Base-by-base conservation (phyloP, 2,888 invertebrate species). In the Leptinotarsa tumamoca region DNA sequence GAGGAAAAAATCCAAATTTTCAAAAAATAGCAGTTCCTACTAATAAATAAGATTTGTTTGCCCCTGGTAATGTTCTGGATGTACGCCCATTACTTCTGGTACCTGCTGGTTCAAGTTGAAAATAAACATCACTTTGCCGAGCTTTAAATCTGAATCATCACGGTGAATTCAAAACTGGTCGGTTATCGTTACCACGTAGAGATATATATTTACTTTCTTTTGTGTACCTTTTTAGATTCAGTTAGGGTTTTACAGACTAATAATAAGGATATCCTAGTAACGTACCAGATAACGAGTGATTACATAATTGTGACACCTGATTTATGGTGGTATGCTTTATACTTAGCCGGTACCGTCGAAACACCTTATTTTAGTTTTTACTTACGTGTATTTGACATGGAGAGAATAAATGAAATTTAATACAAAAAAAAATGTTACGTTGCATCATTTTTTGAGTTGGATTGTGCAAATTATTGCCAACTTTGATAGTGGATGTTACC, bases 41-140 rank as follows among this genome's bases (percentile, higher is more conserved):
- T n/a, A 15, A 52, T 52, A 52, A 52, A 21, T 14, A 58, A 23
- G 0, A 23, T 10, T 23, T 23, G 2, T 4, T 58, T 58, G 21
- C 10, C 63, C 63, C 43, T 10, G 27, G n/a, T 63, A 63, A 63
- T 63, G 10, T 63, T 63, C 4, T 63, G 5, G 13, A 63, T 15
- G 63, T 63, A 18, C 63, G 63, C 63, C 63, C 43, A n/a, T 63
- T 2, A 2, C 10, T n/a, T 43, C 63, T 33, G 43, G 63, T 63
- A 63, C 63, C 63, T 63, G 63, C 43, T 63, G 43, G 27, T 63
- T 63, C n/a, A n/a, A 18, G 63, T 63, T 63, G 27, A 63, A 63
- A 63, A 63, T 63, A 63, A 63, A 63, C 63, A 63, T 63, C 63
- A 63, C 27, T 63, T 33, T 63, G 63, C 63, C 63, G 43, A 33